These are phyloP conservation scores for Macrobrachium rosenbergii DNA, from an alignment of 1,140 invertebrate species.

Conservation along the genomic window DNA sequence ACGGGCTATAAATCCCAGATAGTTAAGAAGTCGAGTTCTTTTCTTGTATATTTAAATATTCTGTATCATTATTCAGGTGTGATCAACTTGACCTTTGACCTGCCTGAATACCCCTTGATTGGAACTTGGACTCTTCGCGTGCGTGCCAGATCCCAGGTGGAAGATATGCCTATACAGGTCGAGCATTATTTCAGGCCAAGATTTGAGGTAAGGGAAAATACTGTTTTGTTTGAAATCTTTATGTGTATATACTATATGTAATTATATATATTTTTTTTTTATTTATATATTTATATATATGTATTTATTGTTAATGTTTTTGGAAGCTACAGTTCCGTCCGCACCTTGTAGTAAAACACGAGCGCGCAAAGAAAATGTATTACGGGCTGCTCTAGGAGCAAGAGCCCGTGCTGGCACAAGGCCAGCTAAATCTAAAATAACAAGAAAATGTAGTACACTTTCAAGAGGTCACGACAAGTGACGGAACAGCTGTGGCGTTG, in stretches of 20 bases:
- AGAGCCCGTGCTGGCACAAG: too few species aligned
- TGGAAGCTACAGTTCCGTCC: too few species aligned
- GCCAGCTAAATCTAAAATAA: too few species aligned
- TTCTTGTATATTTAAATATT: background rate
- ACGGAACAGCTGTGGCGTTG: too few species aligned
- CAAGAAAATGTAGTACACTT: too few species aligned
- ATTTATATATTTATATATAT: too few species aligned
- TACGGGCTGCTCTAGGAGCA: too few species aligned
- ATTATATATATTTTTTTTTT: too few species aligned
- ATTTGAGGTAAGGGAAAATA: conserved; percentile 70
- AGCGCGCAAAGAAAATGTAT: too few species aligned
- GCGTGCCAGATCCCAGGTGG: conserved; percentile 70
- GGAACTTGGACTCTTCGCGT: conserved; percentile 73
- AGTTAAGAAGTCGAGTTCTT: background rate
- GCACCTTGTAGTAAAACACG: too few species aligned
- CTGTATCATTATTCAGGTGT: conserved; percentile 66
- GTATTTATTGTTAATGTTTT: too few species aligned
- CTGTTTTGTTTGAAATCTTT: background rate
- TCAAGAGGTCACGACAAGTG: too few species aligned
- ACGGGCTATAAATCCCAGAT: background rate
- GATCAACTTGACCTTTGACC: conserved; percentile 49
- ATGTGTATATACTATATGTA: background rate
- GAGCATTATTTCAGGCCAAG: conserved; percentile 72
- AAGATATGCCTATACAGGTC: conserved; percentile 72
- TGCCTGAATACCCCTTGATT: conserved; percentile 68